A percentile compares a stretch with the other conserved stretches of the same genome.
These are phyloP conservation scores for Drosophila eohydei DNA, from an alignment of 2,888 invertebrate species.

Conservation along the genomic window DNA sequence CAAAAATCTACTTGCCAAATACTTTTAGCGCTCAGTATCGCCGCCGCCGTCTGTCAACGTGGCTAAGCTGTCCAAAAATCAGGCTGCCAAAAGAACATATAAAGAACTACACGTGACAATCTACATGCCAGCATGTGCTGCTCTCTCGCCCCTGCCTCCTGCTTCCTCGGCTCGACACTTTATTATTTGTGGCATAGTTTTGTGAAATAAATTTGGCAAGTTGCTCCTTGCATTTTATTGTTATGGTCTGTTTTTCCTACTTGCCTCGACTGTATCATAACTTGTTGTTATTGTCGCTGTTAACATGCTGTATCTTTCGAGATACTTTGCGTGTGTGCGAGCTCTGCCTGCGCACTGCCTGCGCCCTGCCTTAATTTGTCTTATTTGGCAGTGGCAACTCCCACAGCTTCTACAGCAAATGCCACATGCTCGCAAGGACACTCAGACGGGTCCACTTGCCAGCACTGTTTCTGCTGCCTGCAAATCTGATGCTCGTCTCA, in stretches of 20 bases:
- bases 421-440: constrained; percentile 6
- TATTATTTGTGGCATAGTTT: constrained; percentile 74
- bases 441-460: constrained; percentile 39
- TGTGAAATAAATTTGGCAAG: constrained; percentile 67
- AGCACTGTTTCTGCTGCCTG: constrained; percentile 28
- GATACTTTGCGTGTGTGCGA: constrained; percentile 32
- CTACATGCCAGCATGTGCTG: constrained; percentile 71
- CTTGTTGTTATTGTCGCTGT: constrained; percentile 79
- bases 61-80: constrained; percentile 55
- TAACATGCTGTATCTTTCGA: constrained; percentile 63
- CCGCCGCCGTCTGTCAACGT: constrained; percentile 17
- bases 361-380: constrained; percentile 50
- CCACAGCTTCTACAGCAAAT: not conserved
- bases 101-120: constrained; percentile 63
- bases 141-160: constrained; percentile 1
- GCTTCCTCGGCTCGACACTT: constrained; percentile 33
- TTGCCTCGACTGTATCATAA: constrained; percentile 56
- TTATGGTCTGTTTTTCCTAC: constrained; percentile 50
- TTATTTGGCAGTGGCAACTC: constrained; percentile 31
- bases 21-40: constrained; percentile 60
- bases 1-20: constrained; percentile 77
- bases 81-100: constrained; percentile 26
- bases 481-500: constrained; percentile 26
- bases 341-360: constrained; percentile 9
- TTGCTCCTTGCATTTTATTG: constrained; percentile 72